A percentile compares a stretch with the other conserved stretches of the same genome.
phyloP scores from a whole-genome alignment of 2,113 vertebrate genomes.

The Accipiter cooperii region DNA sequence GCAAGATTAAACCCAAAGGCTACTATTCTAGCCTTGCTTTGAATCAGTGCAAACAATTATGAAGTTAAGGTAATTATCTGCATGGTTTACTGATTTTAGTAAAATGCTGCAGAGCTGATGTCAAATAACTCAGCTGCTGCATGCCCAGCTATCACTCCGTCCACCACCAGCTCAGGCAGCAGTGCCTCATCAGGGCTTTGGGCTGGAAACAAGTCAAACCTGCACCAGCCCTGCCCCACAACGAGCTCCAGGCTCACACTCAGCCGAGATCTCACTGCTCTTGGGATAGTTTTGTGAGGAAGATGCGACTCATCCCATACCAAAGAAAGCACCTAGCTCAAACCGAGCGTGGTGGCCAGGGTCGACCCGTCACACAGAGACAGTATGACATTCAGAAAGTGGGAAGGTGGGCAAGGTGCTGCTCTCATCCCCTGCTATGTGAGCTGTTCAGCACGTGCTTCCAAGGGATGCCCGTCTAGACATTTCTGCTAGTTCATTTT shows the following conservation, averaged over 20 bases:
- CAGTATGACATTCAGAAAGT: accelerated
- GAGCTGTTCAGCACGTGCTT: too few species aligned
- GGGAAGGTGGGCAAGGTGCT: background rate
- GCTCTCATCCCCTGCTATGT: background rate
- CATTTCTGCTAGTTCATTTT: background rate
- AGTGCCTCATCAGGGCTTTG: background rate
- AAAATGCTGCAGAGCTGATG: background rate
- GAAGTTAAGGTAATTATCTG: background rate
- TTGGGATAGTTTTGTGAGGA: too few species aligned
- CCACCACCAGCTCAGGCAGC: background rate
- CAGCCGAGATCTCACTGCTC: background rate
- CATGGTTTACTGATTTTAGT: background rate
- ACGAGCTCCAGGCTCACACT: accelerated
- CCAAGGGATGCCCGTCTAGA: background rate
- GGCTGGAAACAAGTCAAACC: too few species aligned
- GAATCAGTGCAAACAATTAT: accelerated
- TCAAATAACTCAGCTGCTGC: background rate
- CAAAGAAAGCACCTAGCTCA: background rate
- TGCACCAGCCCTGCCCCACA: background rate
- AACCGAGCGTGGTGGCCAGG: too few species aligned
- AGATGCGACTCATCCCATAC: too few species aligned
- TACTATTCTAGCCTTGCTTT: background rate
- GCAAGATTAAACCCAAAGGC: background rate
- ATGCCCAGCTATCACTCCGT: accelerated
- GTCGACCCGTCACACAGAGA: too few species aligned